Conservation (phyloP, 1,140 invertebrate species). For the Lordiphosa collinella region DNA sequence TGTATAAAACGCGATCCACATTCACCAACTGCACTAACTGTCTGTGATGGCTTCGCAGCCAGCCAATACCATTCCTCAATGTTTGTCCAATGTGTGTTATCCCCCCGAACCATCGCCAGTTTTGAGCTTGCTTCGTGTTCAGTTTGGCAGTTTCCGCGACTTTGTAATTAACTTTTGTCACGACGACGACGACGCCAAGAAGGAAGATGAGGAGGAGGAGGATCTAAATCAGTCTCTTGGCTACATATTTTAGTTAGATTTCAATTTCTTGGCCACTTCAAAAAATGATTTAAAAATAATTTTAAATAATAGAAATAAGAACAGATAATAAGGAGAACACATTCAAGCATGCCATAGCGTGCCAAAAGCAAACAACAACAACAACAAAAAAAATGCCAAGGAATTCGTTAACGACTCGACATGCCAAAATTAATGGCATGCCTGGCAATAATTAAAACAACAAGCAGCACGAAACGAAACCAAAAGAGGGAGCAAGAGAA, state of each 20-base stretch:
- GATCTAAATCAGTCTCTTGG: background rate
- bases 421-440: constrained; percentile 79
- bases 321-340: constrained; percentile 13
- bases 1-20: too few relatives aligned
- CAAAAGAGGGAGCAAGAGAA: background rate
- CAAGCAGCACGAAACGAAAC: constrained; percentile 45
- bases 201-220: constrained; percentile 17
- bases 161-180: constrained; percentile 78
- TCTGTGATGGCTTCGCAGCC: background rate
- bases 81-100: constrained; percentile 35
- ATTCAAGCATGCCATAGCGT: constrained; percentile 56
- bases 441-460: constrained; percentile 79
- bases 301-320: constrained; percentile 25
- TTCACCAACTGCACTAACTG: too few relatives aligned
- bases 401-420: constrained; percentile 79
- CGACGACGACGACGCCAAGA: constrained; percentile 37
- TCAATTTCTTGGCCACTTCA: constrained; percentile 1
- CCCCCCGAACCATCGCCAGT: background rate
- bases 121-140: constrained; percentile 58
- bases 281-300: constrained; percentile 13
- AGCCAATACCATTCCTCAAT: background rate
- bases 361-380: constrained; percentile 36
- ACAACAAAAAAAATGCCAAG: constrained; percentile 39
- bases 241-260: constrained; percentile 1
- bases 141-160: constrained; percentile 64